Conservation (phyloP, 2,888 invertebrate genomes). For the Ochropleura plecta region DNA sequence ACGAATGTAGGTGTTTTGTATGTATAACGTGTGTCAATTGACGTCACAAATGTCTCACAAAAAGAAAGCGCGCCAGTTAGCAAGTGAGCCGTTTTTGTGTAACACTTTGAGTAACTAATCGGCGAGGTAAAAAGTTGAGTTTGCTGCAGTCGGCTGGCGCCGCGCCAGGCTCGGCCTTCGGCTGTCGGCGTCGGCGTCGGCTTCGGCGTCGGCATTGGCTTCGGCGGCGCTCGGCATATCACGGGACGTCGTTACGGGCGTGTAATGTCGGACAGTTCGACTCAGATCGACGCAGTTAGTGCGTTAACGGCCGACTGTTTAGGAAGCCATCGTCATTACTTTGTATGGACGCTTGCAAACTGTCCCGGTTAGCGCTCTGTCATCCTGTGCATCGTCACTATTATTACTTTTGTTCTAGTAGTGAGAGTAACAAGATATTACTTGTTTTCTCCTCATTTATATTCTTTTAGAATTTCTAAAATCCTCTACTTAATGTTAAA, state of each 20-base stretch:
- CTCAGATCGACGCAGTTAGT: constrained; percentile 31
- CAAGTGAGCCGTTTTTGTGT: constrained; percentile 66
- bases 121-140: constrained; percentile 67
- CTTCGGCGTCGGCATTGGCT: background rate
- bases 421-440: background rate
- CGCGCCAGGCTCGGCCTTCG: constrained; percentile 46
- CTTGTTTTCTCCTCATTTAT: background rate
- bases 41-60: constrained; percentile 44
- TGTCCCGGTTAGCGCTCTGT: background rate
- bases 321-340: constrained; percentile 44
- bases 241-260: constrained; percentile 32
- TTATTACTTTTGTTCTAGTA: constrained; percentile 9
- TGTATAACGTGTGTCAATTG: constrained; percentile 18
- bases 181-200: constrained; percentile 40
- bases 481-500: background rate
- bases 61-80: constrained; percentile 61
- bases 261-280: constrained; percentile 28
- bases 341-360: constrained; percentile 27
- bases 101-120: constrained; percentile 72
- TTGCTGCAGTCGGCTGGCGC: constrained; percentile 58
- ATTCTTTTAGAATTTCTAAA: background rate
- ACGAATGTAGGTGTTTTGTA: background rate
- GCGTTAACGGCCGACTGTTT: constrained; percentile 38
- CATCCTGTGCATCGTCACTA: background rate
- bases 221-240: constrained; percentile 25